A percentile compares a stretch with the other conserved stretches of the same genome.
These are phyloP conservation scores for Lemur catta DNA, from an alignment of 2,797 vertebrate genomes.

Conservation along the genomic window DNA sequence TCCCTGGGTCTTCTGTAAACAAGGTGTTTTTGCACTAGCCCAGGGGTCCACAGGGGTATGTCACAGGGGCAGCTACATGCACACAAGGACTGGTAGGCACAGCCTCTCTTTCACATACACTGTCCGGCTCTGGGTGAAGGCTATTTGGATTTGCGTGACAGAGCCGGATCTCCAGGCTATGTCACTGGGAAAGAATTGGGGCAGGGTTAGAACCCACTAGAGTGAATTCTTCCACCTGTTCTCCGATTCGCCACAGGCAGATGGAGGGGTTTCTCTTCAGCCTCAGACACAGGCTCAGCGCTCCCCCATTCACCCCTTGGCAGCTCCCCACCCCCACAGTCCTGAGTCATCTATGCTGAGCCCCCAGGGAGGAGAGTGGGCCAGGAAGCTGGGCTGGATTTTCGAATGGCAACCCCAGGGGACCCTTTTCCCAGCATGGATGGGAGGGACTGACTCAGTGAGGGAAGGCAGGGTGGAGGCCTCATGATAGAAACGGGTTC, in stretches of 20 bases:
- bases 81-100: background rate
- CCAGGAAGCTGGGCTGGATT: slow-evolving; percentile 46
- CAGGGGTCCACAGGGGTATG: background rate
- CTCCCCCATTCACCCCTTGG: background rate
- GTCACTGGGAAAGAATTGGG: slow-evolving; percentile 19
- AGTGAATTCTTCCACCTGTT: slow-evolving; percentile 32
- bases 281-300: background rate
- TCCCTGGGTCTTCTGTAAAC: slow-evolving; percentile 23
- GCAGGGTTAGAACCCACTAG: background rate
- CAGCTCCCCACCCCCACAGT: background rate
- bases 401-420: slow-evolving; percentile 39
- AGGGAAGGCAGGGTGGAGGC: background rate
- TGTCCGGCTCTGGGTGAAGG: background rate
- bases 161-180: background rate
- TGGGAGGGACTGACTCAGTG: background rate
- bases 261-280: background rate
- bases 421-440: slow-evolving; percentile 45
- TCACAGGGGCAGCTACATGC: background rate
- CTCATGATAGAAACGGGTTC: slow-evolving; percentile 7
- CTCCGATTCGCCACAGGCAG: background rate
- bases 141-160: background rate
- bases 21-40: background rate
- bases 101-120: background rate
- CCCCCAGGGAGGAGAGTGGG: slow-evolving; percentile 5
- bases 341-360: slow-evolving; percentile 56